A percentile compares a stretch with the other conserved stretches of the same genome.
These are phyloP conservation scores for Chelidonichthys spinosus DNA, from an alignment of 2,797 vertebrate genomes.

Conservation along the genomic window DNA sequence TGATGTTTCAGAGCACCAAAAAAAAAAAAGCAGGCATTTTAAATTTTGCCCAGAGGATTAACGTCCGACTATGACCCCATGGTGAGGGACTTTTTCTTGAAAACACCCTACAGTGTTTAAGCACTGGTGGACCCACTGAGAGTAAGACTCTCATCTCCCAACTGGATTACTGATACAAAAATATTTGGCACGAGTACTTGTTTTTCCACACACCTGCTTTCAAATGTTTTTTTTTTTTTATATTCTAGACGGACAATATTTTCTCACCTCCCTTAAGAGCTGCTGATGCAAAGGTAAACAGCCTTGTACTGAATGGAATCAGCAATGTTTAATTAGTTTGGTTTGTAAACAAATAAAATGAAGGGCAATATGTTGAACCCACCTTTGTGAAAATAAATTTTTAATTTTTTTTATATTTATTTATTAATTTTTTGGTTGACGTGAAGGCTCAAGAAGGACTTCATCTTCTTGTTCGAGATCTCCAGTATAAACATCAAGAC, in stretches of 20 bases:
- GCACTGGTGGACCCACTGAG: conserved; percentile 16
- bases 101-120: conserved; percentile 33
- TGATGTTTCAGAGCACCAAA: conserved; percentile 29
- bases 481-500: not conserved
- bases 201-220: not conserved
- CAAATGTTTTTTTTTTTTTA: conserved; percentile 7
- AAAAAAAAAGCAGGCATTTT: conserved; percentile 36
- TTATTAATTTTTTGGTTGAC: not conserved
- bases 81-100: conserved; percentile 32
- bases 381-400: not conserved
- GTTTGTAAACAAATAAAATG: not conserved
- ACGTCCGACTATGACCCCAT: conserved; percentile 33
- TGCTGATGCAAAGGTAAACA: conserved; percentile 2
- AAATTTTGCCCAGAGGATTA: conserved; percentile 57
- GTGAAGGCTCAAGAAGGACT: not conserved
- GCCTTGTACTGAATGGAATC: not conserved
- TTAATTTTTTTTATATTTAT: too few relatives aligned
- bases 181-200: conserved; percentile 3
- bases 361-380: not conserved
- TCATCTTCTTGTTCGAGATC: not conserved
- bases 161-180: conserved; percentile 18
- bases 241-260: conserved; percentile 2
- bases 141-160: conserved; percentile 6
- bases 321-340: not conserved
- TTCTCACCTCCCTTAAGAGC: conserved; percentile 7